Evolutionary conservation across 2,797 vertebrate species (phyloP).

Genomic region (Enteromius treurensis): DNA sequence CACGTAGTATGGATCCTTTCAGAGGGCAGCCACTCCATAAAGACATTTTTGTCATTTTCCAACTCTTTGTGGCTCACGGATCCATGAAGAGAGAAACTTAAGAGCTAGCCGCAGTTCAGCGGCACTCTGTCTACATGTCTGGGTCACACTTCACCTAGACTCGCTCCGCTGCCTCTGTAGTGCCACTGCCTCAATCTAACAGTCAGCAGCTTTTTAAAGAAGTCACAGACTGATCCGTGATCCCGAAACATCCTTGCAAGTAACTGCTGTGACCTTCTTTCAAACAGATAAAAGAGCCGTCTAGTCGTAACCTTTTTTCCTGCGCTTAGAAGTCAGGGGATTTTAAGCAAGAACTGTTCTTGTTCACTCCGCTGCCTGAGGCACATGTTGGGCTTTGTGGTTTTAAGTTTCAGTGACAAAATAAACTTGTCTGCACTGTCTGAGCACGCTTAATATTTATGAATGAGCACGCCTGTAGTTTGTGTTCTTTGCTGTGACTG

Average conservation of each 20-base stretch:
- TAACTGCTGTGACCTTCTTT: slow-evolving; percentile 32
- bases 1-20: slow-evolving; percentile 2
- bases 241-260: slow-evolving; percentile 41
- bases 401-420: slow-evolving; percentile 74
- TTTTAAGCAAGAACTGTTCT: slow-evolving; percentile 61
- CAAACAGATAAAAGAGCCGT: slow-evolving; percentile 32
- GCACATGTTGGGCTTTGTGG: slow-evolving; percentile 69
- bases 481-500: slow-evolving; percentile 56
- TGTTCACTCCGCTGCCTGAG: slow-evolving; percentile 58
- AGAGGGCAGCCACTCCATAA: slow-evolving; percentile 42
- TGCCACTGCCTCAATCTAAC: slow-evolving; percentile 20
- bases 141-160: slow-evolving; percentile 42
- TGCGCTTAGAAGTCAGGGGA: slow-evolving; percentile 44
- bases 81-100: slow-evolving; percentile 59
- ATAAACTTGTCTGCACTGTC: slow-evolving; percentile 64
- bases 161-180: slow-evolving; percentile 43
- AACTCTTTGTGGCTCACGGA: slow-evolving; percentile 56
- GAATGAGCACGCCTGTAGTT: slow-evolving; percentile 64
- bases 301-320: slow-evolving; percentile 45
- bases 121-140: slow-evolving; percentile 36
- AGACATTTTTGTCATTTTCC: slow-evolving; percentile 53
- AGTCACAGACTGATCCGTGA: slow-evolving; percentile 28
- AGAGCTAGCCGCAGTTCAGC: slow-evolving; percentile 37
- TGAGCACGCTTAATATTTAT: slow-evolving; percentile 59
- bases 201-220: slow-evolving; percentile 36